Conservation (phyloP, 1,140 invertebrate species). For the Tyrophagus putrescentiae region DNA sequence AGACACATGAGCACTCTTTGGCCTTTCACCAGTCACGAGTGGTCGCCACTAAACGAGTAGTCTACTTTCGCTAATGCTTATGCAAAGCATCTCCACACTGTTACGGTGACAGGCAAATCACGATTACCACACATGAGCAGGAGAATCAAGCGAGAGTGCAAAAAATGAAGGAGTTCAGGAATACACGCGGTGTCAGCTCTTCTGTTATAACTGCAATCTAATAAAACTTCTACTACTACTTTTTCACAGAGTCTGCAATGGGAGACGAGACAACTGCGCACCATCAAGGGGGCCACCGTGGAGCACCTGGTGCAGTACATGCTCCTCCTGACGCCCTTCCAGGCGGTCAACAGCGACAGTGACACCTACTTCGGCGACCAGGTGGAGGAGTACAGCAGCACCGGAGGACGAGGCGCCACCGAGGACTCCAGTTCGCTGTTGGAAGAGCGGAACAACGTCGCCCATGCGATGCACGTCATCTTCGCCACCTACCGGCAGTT, state of each 20-base stretch:
- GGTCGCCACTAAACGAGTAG: too few species aligned
- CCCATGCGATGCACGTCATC: conserved; percentile 23
- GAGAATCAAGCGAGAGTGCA: too few species aligned
- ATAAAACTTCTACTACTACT: background rate
- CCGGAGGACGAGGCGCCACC: background rate
- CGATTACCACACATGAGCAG: too few species aligned
- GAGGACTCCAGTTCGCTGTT: background rate
- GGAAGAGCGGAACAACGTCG: conserved; percentile 23
- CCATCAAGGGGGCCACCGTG: conserved; percentile 89
- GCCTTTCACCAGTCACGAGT: too few species aligned
- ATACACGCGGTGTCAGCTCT: background rate
- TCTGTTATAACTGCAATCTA: background rate
- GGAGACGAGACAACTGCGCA: conserved; percentile 91
- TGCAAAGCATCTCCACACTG: too few species aligned
- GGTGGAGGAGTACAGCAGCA: background rate
- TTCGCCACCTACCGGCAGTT: conserved; percentile 25
- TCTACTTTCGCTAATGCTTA: too few species aligned
- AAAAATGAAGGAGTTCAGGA: too few species aligned
- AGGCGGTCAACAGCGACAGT: conserved; percentile 1
- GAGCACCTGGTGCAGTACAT: conserved; percentile 90
- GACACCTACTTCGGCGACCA: background rate
- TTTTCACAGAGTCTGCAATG: conserved; percentile 55
- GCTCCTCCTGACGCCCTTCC: conserved; percentile 36
- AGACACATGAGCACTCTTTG: too few species aligned
- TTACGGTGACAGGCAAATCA: too few species aligned